Evolutionary conservation across 2,113 vertebrate genomes (phyloP), one percentile per base, ranked within the genome.

Genomic region (Himantopus leucocephalus): DNA sequence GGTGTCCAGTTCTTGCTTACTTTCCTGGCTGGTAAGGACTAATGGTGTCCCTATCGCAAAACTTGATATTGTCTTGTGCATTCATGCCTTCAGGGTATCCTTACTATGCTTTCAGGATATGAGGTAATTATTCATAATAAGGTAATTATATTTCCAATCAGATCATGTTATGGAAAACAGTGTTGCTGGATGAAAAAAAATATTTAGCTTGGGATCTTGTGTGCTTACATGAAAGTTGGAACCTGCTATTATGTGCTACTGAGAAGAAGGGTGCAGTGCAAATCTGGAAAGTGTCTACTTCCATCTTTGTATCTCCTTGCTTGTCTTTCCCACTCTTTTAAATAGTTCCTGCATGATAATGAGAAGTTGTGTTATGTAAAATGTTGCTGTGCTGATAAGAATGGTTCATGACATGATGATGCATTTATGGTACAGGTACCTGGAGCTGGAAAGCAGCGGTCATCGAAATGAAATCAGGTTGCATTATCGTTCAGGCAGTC

Each of bases 381-480:
- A 95, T 77, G 66, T 77, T 78, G 22, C 50, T 85, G n/a, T 92
- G 72, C 41, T 90, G 77, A 73, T 94, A 41, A 78, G 47, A 91
- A 37, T 83, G 41, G 53, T 67, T 84, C 41, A 41, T 84, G 71
- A 55, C 83, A 18, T 59, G 76, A 9, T 91, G 89, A 14, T 97
- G 63, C 56, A 41, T 95, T 88, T 96, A 9, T 94, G 67, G 80
- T 90, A 55, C 97, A 99, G 99, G 98, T 99, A 99, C 94, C 97
- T 99, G 97, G 99, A 99, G 97, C 97, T 99, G 92, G 99, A 99
- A 96, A 99, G 99, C 98, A 99, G 99, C 0, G 99, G 99, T 41
- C 99, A 99, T 97, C 98, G 99, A 94, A 99, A 99, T 83, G 99
- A 99, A 97, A 97, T 99, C 91, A 98, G 99, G 73, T 99, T 99